Percentiles rank a stretch among this genome's conserved stretches.
Evolutionary conservation across 2,113 vertebrate genomes (phyloP).

Genomic region (Castor canadensis): DNA sequence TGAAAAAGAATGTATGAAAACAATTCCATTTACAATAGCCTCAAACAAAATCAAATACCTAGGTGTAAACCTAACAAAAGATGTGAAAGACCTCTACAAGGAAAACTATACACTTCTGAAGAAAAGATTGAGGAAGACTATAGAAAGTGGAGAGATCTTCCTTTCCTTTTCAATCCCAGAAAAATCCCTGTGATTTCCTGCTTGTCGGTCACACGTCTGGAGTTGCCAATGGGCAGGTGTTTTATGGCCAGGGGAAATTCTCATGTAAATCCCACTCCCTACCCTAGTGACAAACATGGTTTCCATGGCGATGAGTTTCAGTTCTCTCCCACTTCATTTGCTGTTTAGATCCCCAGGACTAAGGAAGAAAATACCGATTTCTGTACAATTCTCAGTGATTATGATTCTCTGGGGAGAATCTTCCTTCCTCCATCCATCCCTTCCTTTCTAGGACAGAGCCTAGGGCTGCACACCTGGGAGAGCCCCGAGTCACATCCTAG

Average conservation of each 20-base stretch:
- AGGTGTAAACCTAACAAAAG: too few relatives aligned
- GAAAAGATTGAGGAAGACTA: too few relatives aligned
- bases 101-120: too few relatives aligned
- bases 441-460: too few relatives aligned
- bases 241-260: not conserved
- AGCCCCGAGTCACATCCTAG: too few relatives aligned
- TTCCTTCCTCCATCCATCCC: not conserved
- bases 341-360: not conserved
- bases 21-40: too few relatives aligned
- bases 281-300: not conserved
- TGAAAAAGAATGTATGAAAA: too few relatives aligned
- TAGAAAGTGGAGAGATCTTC: too few relatives aligned
- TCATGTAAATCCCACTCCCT: not conserved
- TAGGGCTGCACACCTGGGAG: too few relatives aligned
- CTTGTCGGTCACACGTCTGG: not conserved
- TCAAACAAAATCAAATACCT: too few relatives aligned
- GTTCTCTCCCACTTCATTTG: not conserved
- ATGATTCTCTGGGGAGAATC: not conserved
- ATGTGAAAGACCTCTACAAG: too few relatives aligned
- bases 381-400: not conserved
- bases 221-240: not conserved
- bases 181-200: constrained; percentile 27
- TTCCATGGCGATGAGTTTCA: too few relatives aligned
- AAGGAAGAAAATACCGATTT: not conserved
- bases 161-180: not conserved